Conservation (phyloP, 2,888 invertebrate species). For the Maniola hyperantus region DNA sequence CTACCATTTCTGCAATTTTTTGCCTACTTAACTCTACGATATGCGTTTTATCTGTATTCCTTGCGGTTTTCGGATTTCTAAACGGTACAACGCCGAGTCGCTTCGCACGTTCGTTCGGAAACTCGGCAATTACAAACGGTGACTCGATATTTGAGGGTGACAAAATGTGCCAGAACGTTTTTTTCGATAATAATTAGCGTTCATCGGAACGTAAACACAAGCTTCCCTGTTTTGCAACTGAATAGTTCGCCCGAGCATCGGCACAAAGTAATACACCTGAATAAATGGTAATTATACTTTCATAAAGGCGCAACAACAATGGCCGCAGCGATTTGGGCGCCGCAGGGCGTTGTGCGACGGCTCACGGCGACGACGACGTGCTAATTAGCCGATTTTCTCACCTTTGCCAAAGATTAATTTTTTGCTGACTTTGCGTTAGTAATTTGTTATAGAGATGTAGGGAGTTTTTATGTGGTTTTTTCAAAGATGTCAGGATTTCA, state of each 20-base stretch:
- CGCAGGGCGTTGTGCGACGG: slow-evolving; percentile 56
- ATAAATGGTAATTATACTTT: slow-evolving; percentile 77
- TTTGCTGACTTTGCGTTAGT: slow-evolving; percentile 42
- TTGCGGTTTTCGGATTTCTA: slow-evolving; percentile 19
- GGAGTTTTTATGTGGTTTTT: slow-evolving; percentile 26
- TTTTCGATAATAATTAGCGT: slow-evolving; percentile 69
- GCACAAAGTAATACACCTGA: slow-evolving; percentile 67
- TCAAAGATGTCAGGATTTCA: slow-evolving; percentile 2
- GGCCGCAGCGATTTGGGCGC: slow-evolving; percentile 57
- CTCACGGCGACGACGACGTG: slow-evolving; percentile 52
- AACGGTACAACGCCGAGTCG: neutral
- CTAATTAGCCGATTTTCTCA: slow-evolving; percentile 80
- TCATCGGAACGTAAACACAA: slow-evolving; percentile 70
- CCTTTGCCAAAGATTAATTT: slow-evolving; percentile 62
- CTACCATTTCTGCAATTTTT: slow-evolving; percentile 49
- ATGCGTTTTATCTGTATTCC: slow-evolving; percentile 14
- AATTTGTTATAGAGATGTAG: slow-evolving; percentile 32
- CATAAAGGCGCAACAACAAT: slow-evolving; percentile 62
- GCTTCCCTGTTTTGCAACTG: slow-evolving; percentile 67
- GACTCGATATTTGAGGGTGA: slow-evolving; percentile 54
- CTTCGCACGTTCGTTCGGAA: slow-evolving; percentile 41
- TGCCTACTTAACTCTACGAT: slow-evolving; percentile 38
- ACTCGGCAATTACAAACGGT: slow-evolving; percentile 63
- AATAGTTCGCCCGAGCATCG: slow-evolving; percentile 54
- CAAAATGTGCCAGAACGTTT: slow-evolving; percentile 45